Evolutionary conservation across 2,113 vertebrate species (phyloP).

Genomic region (Dipodomys spectabilis): DNA sequence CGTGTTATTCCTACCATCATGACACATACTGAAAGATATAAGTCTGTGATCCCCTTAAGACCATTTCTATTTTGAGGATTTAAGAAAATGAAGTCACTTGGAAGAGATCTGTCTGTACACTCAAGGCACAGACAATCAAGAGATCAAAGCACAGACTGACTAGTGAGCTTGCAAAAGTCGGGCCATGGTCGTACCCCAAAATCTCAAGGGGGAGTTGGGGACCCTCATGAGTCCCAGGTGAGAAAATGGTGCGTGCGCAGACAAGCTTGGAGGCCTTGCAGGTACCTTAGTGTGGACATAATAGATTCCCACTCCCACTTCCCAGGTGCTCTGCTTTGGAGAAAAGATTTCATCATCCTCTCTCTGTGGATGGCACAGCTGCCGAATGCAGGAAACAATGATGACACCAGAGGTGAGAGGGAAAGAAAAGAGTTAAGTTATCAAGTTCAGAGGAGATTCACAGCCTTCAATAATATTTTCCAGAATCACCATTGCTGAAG

Average conservation of each 20-base stretch:
- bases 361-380: neutral
- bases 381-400: fast-evolving
- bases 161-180: neutral
- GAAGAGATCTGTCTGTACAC: neutral
- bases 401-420: neutral
- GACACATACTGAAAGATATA: neutral
- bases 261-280: neutral
- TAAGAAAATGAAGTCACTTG: neutral
- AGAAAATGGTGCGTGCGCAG: neutral
- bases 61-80: neutral
- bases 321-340: constrained; percentile 62
- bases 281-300: neutral
- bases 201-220: constrained; percentile 1
- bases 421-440: neutral
- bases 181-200: neutral
- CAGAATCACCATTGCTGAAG: constrained; percentile 22
- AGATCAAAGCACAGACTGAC: neutral
- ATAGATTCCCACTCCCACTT: neutral
- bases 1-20: neutral
- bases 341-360: constrained; percentile 60
- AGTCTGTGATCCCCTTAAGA: neutral
- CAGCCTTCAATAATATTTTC: constrained; percentile 19
- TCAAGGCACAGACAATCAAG: neutral
- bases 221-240: neutral
- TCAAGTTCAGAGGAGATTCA: neutral